Conservation (phyloP, 2,797 vertebrate species). For the Myoxocephalus aenaeus region DNA sequence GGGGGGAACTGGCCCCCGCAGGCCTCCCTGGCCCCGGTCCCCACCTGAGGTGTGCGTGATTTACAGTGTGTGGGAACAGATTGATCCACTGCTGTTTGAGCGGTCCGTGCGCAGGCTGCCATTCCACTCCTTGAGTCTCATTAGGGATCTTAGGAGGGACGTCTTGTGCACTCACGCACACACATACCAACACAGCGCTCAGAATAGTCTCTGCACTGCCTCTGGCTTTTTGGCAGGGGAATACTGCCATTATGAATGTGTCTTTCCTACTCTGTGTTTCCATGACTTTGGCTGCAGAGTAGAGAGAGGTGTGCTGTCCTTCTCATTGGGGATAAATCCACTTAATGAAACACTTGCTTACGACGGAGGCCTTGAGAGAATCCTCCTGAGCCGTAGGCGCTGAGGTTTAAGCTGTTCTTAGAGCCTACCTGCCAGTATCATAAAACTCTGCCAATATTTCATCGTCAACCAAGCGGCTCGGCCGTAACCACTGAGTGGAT, state of each 20-base stretch:
- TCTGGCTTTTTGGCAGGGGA: slow-evolving; percentile 63
- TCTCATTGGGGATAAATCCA: slow-evolving; percentile 72
- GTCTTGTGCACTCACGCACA: slow-evolving; percentile 62
- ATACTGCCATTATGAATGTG: slow-evolving; percentile 55
- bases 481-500: slow-evolving; percentile 11
- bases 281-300: slow-evolving; percentile 59
- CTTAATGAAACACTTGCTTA: slow-evolving; percentile 85
- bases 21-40: slow-evolving; percentile 62
- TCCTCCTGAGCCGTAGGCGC: slow-evolving; percentile 53
- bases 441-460: slow-evolving; percentile 47
- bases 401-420: slow-evolving; percentile 49
- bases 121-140: slow-evolving; percentile 70
- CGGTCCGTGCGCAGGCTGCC: slow-evolving; percentile 48
- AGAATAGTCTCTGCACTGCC: slow-evolving; percentile 52
- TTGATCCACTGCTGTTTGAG: slow-evolving; percentile 81
- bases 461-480: slow-evolving; percentile 18
- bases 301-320: slow-evolving; percentile 73
- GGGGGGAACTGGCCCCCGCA: slow-evolving; percentile 57
- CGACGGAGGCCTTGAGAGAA: slow-evolving; percentile 57
- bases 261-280: slow-evolving; percentile 63
- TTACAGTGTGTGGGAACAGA: slow-evolving; percentile 83
- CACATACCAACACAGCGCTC: slow-evolving; percentile 58
- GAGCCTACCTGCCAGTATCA: slow-evolving; percentile 47
- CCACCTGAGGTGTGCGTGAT: slow-evolving; percentile 81
- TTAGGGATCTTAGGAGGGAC: slow-evolving; percentile 75